Percentiles rank a stretch among this genome's conserved stretches.
phyloP scores from a whole-genome alignment of 2,797 vertebrate species.

The Microctenopoma steveboyesi region DNA sequence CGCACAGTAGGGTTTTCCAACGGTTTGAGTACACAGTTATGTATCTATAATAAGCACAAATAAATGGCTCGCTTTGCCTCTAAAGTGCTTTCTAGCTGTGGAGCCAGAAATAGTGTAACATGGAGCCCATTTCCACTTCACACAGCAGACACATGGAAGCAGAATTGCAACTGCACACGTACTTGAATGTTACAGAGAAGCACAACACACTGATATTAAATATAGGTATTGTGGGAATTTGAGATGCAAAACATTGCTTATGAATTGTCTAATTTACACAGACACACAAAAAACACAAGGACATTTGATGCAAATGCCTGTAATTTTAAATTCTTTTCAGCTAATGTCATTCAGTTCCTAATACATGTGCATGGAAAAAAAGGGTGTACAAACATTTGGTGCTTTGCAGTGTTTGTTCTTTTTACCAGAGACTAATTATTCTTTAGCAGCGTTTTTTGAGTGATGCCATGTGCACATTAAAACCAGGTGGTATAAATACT shows the following conservation, averaged over 20 bases:
- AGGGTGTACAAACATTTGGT: conserved; percentile 3
- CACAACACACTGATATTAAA: background rate
- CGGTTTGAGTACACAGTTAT: conserved; percentile 15
- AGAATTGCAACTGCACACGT: conserved; percentile 1
- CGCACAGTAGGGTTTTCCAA: conserved; percentile 18
- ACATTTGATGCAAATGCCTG: background rate
- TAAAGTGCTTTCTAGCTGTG: conserved; percentile 49
- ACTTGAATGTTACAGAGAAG: background rate
- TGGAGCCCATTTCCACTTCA: conserved; percentile 38
- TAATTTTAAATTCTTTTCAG: conserved; percentile 5
- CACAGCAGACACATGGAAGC: conserved; percentile 16
- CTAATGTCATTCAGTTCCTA: conserved; percentile 14
- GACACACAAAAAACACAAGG: conserved; percentile 9
- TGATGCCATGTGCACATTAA: too few relatives aligned
- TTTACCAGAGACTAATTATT: background rate
- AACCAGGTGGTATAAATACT: too few relatives aligned
- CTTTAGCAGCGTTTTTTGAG: too few relatives aligned
- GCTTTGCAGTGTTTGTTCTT: background rate
- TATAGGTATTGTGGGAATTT: background rate
- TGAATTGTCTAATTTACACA: conserved; percentile 9
- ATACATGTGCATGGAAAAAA: conserved; percentile 21
- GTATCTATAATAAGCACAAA: conserved; percentile 40
- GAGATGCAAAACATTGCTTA: background rate
- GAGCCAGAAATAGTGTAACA: conserved; percentile 32
- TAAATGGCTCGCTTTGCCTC: conserved; percentile 48